Percentiles rank a stretch among this genome's conserved stretches.
Conservation (phyloP, 2,888 invertebrate species). For the Erebia aethiops region DNA sequence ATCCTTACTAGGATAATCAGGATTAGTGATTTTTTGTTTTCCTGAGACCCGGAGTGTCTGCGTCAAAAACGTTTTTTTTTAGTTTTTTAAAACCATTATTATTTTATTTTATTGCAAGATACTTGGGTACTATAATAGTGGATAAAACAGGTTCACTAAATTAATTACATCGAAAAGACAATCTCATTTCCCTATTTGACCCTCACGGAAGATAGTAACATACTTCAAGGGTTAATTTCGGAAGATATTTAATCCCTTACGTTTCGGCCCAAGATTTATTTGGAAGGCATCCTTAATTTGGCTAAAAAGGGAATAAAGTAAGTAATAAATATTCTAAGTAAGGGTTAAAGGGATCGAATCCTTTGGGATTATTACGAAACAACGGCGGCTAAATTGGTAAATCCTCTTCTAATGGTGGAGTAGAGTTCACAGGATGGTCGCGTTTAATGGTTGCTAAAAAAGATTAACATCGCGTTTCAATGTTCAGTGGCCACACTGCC, state of each 20-base stretch:
- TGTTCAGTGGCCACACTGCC: too few relatives aligned
- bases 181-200: not conserved
- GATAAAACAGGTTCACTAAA: too few relatives aligned
- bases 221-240: constrained; percentile 16
- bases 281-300: constrained; percentile 32
- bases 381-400: constrained; percentile 30
- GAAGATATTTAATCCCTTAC: constrained; percentile 28
- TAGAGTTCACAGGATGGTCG: constrained; percentile 10
- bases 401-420: constrained; percentile 24
- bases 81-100: too few relatives aligned
- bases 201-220: not conserved
- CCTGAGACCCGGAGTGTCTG: too few relatives aligned
- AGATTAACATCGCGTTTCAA: too few relatives aligned
- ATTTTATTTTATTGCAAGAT: too few relatives aligned
- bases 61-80: too few relatives aligned
- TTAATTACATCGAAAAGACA: too few relatives aligned
- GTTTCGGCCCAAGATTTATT: constrained; percentile 30
- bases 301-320: constrained; percentile 35
- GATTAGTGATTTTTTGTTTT: too few relatives aligned
- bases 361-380: constrained; percentile 37
- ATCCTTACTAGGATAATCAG: too few relatives aligned
- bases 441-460: not conserved
- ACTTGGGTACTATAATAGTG: too few relatives aligned
- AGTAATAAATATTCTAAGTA: constrained; percentile 37
- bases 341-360: constrained; percentile 35